Base-by-base conservation (phyloP, 2,888 invertebrate genomes). In the Onchidella celtica region DNA sequence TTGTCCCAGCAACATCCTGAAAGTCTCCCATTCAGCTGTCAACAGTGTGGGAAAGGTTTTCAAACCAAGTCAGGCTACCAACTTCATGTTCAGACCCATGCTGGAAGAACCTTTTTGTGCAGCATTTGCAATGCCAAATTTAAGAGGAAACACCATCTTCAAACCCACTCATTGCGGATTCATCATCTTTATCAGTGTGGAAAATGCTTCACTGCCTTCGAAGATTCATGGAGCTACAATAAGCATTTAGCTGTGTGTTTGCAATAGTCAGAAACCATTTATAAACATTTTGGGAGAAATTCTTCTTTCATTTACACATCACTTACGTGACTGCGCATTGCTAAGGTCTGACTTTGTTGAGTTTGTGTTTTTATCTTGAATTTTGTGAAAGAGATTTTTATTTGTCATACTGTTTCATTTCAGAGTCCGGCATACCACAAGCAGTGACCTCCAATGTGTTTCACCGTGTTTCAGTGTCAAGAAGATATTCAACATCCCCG, bases 91-190 rank as follows among this genome's bases (percentile, higher is more conserved):
- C 47, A 72, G 47, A 70, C 72, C n/a, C 78, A 78, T 55, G 36
- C 38, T 9, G 68, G 68, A 6, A 61, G 72, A n/a, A 73, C 38
- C 34, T 80, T 74, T 40, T 24, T 32, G 21, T 80, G 80, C 57
- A 21, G 24, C 1, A 65, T 66, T 29, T 80, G 80, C 59, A 68
- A 66, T 29, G 55, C 73, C 24, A 73, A 40, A 36, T 80, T 80
- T 57, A 80, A 68, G 24, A 57, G 61, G n/a, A 80, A 80, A 27
- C 80, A 80, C 34, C 80, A 80, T 61, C 74, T 80, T 29, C 73
- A 80, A n/a, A 36, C 40, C 27, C 79, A 79, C 55, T 47, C 27
- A 34, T 65, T 65, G 17, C 59, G 34, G 21, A 59, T 72, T n/a
- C 79, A 79, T 27, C 55, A 73, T 11, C 47, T 73, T 4, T 24